Percentiles rank a stretch among this genome's conserved stretches.
Conservation (phyloP, 1,140 invertebrate genomes). For the Papilio xuthus region DNA sequence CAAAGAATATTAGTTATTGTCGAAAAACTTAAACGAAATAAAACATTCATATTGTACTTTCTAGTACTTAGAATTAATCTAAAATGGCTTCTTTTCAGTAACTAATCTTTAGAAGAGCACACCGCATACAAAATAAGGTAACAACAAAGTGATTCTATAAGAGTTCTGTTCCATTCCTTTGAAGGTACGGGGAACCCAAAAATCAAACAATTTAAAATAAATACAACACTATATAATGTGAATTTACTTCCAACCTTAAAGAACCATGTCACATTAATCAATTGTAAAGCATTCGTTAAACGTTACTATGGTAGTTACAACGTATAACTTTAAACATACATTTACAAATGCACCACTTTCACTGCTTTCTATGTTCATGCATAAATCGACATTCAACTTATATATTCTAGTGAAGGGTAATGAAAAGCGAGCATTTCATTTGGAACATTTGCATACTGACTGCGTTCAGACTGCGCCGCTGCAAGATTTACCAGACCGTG, state of each 20-base stretch:
- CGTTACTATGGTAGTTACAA: not conserved
- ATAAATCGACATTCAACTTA: conserved; percentile 32
- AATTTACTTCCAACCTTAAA: not conserved
- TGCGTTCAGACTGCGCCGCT: no score
- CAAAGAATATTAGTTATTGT: not conserved
- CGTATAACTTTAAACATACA: not conserved
- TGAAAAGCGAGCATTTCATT: conserved; percentile 25
- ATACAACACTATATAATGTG: not conserved
- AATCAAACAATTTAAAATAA: not conserved
- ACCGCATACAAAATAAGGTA: no score
- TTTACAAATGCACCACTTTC: conserved; percentile 33
- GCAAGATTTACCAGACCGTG: conserved; percentile 23
- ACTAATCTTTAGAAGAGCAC: not conserved
- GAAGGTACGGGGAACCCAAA: no score
- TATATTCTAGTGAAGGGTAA: conserved; percentile 21
- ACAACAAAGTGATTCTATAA: no score
- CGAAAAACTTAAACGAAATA: not conserved
- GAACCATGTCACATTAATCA: not conserved
- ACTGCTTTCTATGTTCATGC: conserved; percentile 31
- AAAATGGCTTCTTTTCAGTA: not conserved
- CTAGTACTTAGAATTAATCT: no score
- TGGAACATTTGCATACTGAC: conserved; percentile 29
- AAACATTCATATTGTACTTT: not conserved
- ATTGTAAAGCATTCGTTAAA: not conserved
- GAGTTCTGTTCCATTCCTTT: no score